phyloP scores from a whole-genome alignment of 2,888 invertebrate species.

The Brachynemurus nebulosus region DNA sequence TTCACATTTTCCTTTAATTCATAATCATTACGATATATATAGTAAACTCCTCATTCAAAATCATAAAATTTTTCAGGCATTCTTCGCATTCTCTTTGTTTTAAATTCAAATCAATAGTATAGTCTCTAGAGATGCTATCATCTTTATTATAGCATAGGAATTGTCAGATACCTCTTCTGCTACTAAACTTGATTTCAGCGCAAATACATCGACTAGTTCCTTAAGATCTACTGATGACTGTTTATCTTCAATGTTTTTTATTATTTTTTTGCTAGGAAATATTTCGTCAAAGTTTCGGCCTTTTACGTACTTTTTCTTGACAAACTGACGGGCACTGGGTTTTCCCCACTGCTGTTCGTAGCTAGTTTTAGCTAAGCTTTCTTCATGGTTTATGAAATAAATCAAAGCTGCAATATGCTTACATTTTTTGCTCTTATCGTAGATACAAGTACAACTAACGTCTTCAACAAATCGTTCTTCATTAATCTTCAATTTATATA shows the following conservation, averaged over 20 bases:
- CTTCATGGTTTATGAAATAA: constrained; percentile 14
- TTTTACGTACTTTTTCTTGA: constrained; percentile 15
- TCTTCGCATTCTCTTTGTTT: not conserved
- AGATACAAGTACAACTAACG: constrained; percentile 14
- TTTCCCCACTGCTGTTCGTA: constrained; percentile 16
- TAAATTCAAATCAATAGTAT: not conserved
- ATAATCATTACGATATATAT: not conserved
- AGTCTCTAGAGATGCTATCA: not conserved
- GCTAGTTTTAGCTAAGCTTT: constrained; percentile 14
- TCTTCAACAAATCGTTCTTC: constrained; percentile 9
- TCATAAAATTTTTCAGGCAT: not conserved
- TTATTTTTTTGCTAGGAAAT: constrained; percentile 11
- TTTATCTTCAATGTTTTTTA: not conserved
- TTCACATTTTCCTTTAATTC: not conserved
- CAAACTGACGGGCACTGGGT: constrained; percentile 15
- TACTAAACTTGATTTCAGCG: not conserved
- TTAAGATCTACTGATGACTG: not conserved
- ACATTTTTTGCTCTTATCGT: constrained; percentile 15
- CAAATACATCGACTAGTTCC: not conserved
- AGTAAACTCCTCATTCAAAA: not conserved
- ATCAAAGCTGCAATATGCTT: constrained; percentile 15
- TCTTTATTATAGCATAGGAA: not conserved
- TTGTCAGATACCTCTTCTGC: not conserved
- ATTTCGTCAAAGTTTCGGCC: constrained; percentile 13
- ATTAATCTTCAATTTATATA: constrained; percentile 10